phyloP scores from a whole-genome alignment of 2,113 vertebrate species.

The Trogon surrucura region DNA sequence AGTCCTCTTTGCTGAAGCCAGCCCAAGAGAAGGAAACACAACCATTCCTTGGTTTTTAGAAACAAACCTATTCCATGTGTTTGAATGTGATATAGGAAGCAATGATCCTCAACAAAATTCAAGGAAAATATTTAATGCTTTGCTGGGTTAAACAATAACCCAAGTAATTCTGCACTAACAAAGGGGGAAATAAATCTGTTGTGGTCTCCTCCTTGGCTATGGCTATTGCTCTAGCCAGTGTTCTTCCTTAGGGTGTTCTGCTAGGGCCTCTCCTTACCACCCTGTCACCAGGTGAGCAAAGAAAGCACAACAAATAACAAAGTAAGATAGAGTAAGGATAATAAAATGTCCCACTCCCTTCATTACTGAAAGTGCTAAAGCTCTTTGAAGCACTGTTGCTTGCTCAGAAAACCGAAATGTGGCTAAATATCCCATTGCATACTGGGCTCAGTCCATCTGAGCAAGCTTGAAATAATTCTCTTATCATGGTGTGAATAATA shows the following conservation, averaged over 20 bases:
- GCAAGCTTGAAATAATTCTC: background rate
- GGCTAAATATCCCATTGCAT: background rate
- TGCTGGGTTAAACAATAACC: background rate
- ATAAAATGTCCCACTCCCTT: background rate
- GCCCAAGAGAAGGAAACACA: background rate
- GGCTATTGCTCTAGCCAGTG: background rate
- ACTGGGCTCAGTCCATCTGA: background rate
- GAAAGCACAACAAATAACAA: background rate
- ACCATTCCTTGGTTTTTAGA: background rate
- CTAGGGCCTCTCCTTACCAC: background rate
- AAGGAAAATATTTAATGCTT: background rate
- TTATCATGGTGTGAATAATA: background rate
- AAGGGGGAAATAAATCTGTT: background rate
- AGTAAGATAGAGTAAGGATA: background rate
- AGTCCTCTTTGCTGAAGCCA: background rate
- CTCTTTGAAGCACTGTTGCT: background rate
- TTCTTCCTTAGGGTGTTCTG: background rate
- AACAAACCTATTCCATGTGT: background rate
- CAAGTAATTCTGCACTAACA: background rate
- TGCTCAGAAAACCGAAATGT: background rate
- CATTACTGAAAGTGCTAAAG: background rate
- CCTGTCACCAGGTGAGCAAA: background rate
- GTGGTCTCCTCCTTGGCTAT: background rate
- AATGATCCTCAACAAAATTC: background rate
- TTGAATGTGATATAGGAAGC: background rate